Percentiles rank a stretch among this genome's conserved stretches.
Conservation (phyloP, 2,797 vertebrate genomes). For the Pygocentrus nattereri region DNA sequence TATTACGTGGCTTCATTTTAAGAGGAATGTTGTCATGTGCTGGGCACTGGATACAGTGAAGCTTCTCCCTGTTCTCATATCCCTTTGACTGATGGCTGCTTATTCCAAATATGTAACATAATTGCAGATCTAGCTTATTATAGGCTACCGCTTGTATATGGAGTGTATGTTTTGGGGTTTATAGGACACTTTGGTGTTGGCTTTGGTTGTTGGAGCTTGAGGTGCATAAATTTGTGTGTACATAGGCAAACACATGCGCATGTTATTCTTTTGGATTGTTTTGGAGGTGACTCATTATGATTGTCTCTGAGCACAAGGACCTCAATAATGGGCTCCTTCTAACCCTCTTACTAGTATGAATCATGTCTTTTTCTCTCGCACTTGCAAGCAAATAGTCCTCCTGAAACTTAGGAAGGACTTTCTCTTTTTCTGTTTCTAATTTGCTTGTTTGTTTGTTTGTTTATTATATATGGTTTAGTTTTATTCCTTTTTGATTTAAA, state of each 20-base stretch:
- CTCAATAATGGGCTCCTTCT: background rate
- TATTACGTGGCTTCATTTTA: too few species aligned
- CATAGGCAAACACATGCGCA: background rate
- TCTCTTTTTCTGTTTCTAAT: background rate
- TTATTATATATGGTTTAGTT: too few species aligned
- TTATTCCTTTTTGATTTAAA: too few species aligned
- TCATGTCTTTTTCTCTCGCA: background rate
- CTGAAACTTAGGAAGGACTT: background rate
- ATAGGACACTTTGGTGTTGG: background rate
- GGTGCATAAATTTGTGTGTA: background rate
- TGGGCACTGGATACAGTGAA: background rate
- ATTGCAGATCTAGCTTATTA: background rate
- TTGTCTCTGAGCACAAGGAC: background rate
- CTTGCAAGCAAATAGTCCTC: background rate
- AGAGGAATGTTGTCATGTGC: background rate
- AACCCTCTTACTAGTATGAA: background rate
- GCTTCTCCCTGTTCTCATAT: background rate
- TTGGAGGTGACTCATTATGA: background rate
- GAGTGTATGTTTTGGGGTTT: background rate
- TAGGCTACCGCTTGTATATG: conserved; percentile 1
- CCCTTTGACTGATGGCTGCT: background rate
- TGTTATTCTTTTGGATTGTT: background rate
- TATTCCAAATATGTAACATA: too few species aligned
- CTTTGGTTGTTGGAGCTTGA: background rate
- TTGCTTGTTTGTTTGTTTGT: background rate